Evolutionary conservation across 2,888 invertebrate genomes (phyloP).

Genomic region (Maniola hyperantus): DNA sequence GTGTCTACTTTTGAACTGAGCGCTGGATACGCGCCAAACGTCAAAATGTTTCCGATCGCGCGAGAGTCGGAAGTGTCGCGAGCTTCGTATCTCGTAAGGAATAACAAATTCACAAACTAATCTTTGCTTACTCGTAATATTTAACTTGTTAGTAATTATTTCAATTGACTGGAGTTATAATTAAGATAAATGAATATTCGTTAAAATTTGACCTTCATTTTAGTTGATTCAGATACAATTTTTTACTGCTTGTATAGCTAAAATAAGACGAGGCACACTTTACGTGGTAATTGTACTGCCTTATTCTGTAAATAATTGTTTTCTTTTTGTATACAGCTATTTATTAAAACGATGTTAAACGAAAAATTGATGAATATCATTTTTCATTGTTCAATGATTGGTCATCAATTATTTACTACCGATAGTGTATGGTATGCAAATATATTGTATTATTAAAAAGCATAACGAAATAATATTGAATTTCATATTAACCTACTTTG

Average conservation of each 20-base stretch:
- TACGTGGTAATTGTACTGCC: slow-evolving; percentile 81
- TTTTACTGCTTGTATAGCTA: slow-evolving; percentile 81
- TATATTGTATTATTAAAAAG: slow-evolving; percentile 82
- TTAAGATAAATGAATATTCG: slow-evolving; percentile 61
- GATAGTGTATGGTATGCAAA: slow-evolving; percentile 81
- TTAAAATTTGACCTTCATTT: slow-evolving; percentile 66
- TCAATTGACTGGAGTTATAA: slow-evolving; percentile 74
- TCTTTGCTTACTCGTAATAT: slow-evolving; percentile 76
- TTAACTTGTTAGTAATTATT: slow-evolving; percentile 77
- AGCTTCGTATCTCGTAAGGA: slow-evolving; percentile 52
- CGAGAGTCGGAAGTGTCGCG: slow-evolving; percentile 27
- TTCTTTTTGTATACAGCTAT: slow-evolving; percentile 81
- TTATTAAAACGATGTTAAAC: slow-evolving; percentile 82
- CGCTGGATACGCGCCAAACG: slow-evolving; percentile 31
- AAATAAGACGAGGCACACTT: slow-evolving; percentile 76
- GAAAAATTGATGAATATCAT: slow-evolving; percentile 78
- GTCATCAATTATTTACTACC: slow-evolving; percentile 77
- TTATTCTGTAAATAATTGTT: slow-evolving; percentile 83
- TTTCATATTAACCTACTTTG: slow-evolving; percentile 74
- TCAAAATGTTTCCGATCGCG: slow-evolving; percentile 27
- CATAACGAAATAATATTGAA: slow-evolving; percentile 83
- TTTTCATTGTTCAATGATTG: slow-evolving; percentile 81
- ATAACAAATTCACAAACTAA: slow-evolving; percentile 82
- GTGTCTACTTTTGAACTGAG: slow-evolving; percentile 3
- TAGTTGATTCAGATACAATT: slow-evolving; percentile 70